Percentiles rank a stretch among this genome's conserved stretches.
Evolutionary conservation across 1,140 invertebrate genomes (phyloP).

Genomic region (Eurosta solidaginis): DNA sequence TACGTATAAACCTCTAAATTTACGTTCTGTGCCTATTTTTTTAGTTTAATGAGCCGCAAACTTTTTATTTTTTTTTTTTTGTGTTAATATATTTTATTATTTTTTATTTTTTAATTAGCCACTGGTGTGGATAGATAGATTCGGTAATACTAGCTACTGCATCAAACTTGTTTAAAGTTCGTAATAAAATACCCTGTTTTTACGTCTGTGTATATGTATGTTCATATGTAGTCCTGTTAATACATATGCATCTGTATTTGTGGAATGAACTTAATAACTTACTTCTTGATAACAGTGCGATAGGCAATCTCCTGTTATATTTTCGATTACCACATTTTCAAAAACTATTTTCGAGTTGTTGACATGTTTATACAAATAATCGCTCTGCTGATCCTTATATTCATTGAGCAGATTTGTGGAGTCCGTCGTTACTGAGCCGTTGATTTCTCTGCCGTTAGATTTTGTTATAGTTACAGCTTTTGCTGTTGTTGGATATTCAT

Average conservation of each 20-base stretch:
- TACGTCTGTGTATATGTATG: too few species aligned
- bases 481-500: slow-evolving; percentile 11
- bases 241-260: neutral
- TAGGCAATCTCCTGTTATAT: slow-evolving; percentile 46
- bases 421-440: neutral
- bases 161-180: too few species aligned
- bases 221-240: neutral
- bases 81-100: too few species aligned
- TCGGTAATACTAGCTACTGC: too few species aligned
- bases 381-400: neutral
- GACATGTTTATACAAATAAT: neutral
- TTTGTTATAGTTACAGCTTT: neutral
- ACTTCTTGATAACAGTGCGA: slow-evolving; percentile 52
- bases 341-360: neutral
- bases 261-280: slow-evolving; percentile 34
- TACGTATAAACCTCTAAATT: too few species aligned
- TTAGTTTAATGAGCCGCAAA: too few species aligned
- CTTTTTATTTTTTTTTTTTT: too few species aligned
- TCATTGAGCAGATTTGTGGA: neutral
- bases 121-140: too few species aligned
- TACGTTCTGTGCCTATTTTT: too few species aligned
- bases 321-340: slow-evolving; percentile 35
- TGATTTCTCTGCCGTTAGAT: neutral
- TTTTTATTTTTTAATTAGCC: too few species aligned
- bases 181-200: too few species aligned